A percentile compares a stretch with the other conserved stretches of the same genome.
phyloP scores from a whole-genome alignment of 2,113 vertebrate species.

The Butorides virescens region DNA sequence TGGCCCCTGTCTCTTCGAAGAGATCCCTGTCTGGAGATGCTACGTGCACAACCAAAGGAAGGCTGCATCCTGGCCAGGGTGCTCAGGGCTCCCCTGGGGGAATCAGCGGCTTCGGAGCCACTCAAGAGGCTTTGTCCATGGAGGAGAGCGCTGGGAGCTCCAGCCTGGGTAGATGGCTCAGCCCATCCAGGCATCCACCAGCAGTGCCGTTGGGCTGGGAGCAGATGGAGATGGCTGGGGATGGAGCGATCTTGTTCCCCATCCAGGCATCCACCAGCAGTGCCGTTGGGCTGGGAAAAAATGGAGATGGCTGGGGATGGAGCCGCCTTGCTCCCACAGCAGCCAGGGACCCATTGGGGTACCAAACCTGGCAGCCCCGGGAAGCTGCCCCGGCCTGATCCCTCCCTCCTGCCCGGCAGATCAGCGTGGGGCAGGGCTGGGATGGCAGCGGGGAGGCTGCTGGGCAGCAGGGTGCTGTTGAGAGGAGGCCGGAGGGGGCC shows the following conservation, averaged over 20 bases:
- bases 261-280: background rate
- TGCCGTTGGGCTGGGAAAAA: background rate
- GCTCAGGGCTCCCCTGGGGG: background rate
- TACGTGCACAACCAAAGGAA: background rate
- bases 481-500: background rate
- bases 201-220: background rate
- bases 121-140: background rate
- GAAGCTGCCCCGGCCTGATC: background rate
- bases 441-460: background rate
- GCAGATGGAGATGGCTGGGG: background rate
- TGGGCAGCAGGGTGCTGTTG: background rate
- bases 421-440: background rate
- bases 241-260: background rate
- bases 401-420: background rate
- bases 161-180: background rate
- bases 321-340: background rate
- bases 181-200: too few species aligned
- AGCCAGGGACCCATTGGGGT: background rate
- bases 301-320: background rate
- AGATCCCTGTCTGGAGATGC: background rate
- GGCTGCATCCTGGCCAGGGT: background rate
- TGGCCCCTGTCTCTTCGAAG: background rate
- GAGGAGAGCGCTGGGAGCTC: background rate
- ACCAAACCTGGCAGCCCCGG: background rate
- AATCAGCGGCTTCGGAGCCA: background rate